phyloP scores from a whole-genome alignment of 2,888 invertebrate species.

The Cenopis cana region DNA sequence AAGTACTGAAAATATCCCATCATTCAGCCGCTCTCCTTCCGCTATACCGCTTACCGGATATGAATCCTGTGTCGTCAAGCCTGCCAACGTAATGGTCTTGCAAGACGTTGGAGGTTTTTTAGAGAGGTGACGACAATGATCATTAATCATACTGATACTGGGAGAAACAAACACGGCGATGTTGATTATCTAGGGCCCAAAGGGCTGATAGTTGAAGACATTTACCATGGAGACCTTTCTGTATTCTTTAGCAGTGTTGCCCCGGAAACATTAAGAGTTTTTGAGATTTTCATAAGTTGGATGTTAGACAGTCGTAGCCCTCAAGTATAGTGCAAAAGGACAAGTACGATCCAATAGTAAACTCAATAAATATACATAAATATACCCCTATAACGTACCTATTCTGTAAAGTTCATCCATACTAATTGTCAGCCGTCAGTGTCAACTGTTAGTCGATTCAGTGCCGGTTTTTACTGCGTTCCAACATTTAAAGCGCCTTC shows the following conservation, averaged over 20 bases:
- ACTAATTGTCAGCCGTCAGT: no score
- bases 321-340: no score
- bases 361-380: no score
- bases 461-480: no score
- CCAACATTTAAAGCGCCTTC: no score
- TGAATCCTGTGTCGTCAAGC: conserved; percentile 66
- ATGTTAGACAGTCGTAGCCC: no score
- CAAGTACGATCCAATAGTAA: no score
- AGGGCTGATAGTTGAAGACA: neutral
- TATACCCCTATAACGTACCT: no score
- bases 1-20: conserved; percentile 61
- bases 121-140: conserved; percentile 36
- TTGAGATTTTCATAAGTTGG: no score
- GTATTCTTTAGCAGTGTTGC: neutral
- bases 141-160: conserved; percentile 41
- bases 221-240: neutral
- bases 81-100: conserved; percentile 51
- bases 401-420: no score
- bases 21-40: conserved; percentile 60
- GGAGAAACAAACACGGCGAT: conserved; percentile 24
- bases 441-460: no score
- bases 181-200: conserved; percentile 15
- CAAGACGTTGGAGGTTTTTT: conserved; percentile 43
- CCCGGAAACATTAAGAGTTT: neutral
- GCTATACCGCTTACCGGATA: conserved; percentile 65